phyloP scores from a whole-genome alignment of 2,797 vertebrate species.

The Hippocampus kuda region DNA sequence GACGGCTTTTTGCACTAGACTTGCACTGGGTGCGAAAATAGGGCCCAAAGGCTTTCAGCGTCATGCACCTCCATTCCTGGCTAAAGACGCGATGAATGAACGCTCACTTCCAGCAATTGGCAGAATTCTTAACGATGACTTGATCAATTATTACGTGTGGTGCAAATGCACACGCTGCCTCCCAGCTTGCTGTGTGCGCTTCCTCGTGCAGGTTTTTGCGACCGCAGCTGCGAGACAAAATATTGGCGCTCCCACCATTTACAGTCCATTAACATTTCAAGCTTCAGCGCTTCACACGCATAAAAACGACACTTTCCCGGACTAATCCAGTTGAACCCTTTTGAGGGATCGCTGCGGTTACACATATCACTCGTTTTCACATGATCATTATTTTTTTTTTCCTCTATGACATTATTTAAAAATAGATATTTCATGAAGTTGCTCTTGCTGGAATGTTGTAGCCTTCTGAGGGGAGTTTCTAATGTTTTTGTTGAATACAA shows the following conservation, averaged over 20 bases:
- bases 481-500: no score
- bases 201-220: conserved; percentile 31
- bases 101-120: not conserved
- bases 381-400: not conserved
- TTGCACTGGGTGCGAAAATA: no score
- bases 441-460: not conserved
- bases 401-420: no score
- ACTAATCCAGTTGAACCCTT: conserved; percentile 24
- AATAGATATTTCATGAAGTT: not conserved
- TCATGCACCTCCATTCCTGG: no score
- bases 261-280: conserved; percentile 47
- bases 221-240: conserved; percentile 32
- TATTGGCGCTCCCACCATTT: conserved; percentile 39
- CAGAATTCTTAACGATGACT: not conserved
- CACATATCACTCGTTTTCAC: no score
- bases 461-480: not conserved
- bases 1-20: no score
- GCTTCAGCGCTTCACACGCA: conserved; percentile 37
- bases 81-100: not conserved
- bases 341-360: not conserved
- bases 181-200: conserved; percentile 52
- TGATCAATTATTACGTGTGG: conserved; percentile 10
- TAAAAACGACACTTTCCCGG: conserved; percentile 16
- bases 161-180: conserved; percentile 6
- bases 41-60: no score